A percentile compares a stretch with the other conserved stretches of the same genome.
These are phyloP conservation scores for Lepidiolamprologus cunningtoni DNA, from an alignment of 2,113 vertebrate genomes.

Conservation along the genomic window DNA sequence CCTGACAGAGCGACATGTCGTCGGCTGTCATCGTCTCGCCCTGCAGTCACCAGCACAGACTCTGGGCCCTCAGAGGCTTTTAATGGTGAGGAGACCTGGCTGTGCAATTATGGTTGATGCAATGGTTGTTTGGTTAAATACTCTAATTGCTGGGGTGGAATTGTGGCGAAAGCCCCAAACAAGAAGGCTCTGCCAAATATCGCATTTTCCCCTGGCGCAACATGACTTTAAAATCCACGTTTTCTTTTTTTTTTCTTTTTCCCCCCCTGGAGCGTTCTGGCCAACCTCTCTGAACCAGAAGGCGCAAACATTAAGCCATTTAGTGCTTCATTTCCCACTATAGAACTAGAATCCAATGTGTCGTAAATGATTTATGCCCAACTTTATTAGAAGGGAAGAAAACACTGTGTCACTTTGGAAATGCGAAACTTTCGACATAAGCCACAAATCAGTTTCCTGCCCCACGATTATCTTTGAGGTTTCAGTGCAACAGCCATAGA, in stretches of 20 bases:
- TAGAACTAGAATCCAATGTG: background rate
- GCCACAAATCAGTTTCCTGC: background rate
- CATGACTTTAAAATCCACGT: background rate
- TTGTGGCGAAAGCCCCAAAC: constrained; percentile 39
- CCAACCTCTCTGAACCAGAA: background rate
- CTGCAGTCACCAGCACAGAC: background rate
- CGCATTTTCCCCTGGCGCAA: constrained; percentile 1
- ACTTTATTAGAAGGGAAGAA: background rate
- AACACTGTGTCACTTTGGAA: background rate
- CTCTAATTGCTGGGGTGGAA: constrained; percentile 36
- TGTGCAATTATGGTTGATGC: constrained; percentile 60
- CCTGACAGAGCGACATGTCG: background rate
- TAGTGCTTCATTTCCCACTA: background rate
- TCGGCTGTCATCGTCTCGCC: background rate
- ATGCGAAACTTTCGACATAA: background rate
- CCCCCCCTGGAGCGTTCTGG: background rate
- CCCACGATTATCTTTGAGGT: constrained; percentile 13
- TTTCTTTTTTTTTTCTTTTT: fast-evolving
- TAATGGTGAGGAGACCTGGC: constrained; percentile 30
- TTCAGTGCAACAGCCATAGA: background rate
- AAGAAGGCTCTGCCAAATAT: constrained; percentile 19
- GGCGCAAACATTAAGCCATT: background rate
- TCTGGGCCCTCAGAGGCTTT: constrained; percentile 4
- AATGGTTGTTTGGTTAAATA: constrained; percentile 53
- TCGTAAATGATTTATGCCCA: background rate